Base-by-base conservation (phyloP, 2,113 vertebrate species). In the Smithornis capensis region DNA sequence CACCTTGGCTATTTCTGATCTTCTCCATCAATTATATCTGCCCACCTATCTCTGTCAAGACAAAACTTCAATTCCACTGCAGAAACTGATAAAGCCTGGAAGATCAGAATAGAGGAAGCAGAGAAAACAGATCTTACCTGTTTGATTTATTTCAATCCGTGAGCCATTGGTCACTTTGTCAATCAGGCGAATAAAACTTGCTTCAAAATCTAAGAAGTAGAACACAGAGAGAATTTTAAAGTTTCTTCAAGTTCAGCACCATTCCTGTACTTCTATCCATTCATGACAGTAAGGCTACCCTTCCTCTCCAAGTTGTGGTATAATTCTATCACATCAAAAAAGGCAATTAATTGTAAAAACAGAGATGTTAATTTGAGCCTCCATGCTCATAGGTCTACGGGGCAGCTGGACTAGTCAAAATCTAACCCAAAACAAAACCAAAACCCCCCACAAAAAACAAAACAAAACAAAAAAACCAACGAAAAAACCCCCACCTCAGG, bases 131-230 rank as follows among this genome's bases (percentile, higher is more conserved):
- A 56, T 74, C 96, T 98, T 92, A 99, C 99, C 99, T 95, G 99
- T 99, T 96, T 99, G 99, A 83, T 99, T 99, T 93, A 99, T 99
- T 97, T 99, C 99, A 95, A 99, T 99, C 79, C 97, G 98, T 97
- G 99, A 98, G 80, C 99, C 99, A 83, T 99, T 99, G 49, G 99
- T 99, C 94, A 99, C 97, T 98, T 99, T 99, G 96, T 99, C 99
- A 81, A 99, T 96, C 10, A 99, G 97, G 49, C 99, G 98, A 95
- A 99, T 99, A 95, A 99, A 99, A 92, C 99, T 99, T 78, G 99
- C 99, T 97, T 99, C 99, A 97, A 99, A 99, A 98, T 99, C 99
- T 99, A 93, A 71, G 38, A 79, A 56, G 37, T 1, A 62, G 45
- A 87, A 92, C 14, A 69, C 71, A 88, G 49, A 29, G 49, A 89